Base-by-base conservation (phyloP, 2,888 invertebrate species). In the Drosophila antonietae region DNA sequence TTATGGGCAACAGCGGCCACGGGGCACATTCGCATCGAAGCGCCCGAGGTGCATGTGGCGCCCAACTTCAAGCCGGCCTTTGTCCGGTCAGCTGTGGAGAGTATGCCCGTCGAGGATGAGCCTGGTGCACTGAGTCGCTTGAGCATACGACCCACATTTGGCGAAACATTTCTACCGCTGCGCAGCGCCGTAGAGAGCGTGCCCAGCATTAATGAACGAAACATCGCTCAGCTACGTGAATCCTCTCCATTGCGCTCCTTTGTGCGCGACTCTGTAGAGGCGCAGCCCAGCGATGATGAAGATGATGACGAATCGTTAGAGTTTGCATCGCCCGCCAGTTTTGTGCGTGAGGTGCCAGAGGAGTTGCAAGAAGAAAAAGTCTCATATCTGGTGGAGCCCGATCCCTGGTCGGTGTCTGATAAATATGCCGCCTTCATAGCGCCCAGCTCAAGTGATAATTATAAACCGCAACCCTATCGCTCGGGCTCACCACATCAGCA, bases 101-200 rank as follows among this genome's bases (percentile, higher is more conserved):
- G 92, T 70, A 77, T 91, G 37, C 91, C 92, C 0, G 71, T 80
- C 28, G 75, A 86, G 39, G 87, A 84, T 41, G 61, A 75, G 39
- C 20, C 58, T 0, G 67, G 23, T 7, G 65, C 66, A 7, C 33
- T 85, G 6, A 83, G 86, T 58, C 89, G 91, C 39, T 85, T 82
- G 47, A 91, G 91, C 7, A 35, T 89, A 15, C 84, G 86, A 7
- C 88, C 91, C 18, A 81, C 86, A 3, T 92, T 91, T 67, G 93
- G 93, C 1, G 91, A 92, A 7, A 71, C 89, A 3, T 92, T 92
- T 68, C 89, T 95, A 57, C 97, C 97, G 0, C 93, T 97, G 68
- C 94, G 97, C 68, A 94, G 95, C 55, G 96, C 97, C 2, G 96
- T 97, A 3, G 97, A 97, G 92, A 96, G 95, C 85, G 93, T 95